These are phyloP conservation scores for Etia nguti DNA, from an alignment of 2,113 vertebrate genomes.

Conservation along the genomic window DNA sequence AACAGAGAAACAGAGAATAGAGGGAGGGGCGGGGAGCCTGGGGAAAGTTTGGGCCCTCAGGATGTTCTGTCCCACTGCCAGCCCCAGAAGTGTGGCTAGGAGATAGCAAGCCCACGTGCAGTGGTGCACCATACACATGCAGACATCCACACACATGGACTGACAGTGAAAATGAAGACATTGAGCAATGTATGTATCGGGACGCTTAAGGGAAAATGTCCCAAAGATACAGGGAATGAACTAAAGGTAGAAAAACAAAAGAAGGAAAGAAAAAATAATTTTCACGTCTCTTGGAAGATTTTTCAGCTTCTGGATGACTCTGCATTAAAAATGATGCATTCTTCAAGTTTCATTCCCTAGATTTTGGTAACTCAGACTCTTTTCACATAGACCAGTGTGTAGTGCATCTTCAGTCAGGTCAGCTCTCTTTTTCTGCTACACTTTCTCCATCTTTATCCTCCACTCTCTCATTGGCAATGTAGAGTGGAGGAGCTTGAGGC, in stretches of 20 bases:
- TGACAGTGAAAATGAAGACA: neutral
- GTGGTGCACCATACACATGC: constrained; percentile 27
- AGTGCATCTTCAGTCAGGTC: constrained; percentile 50
- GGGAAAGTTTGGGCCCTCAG: constrained; percentile 65
- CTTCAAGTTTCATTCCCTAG: neutral
- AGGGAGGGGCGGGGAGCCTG: constrained; percentile 32
- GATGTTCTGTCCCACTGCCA: constrained; percentile 68
- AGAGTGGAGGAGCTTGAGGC: constrained; percentile 61
- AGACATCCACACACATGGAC: constrained; percentile 19
- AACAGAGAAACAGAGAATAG: constrained; percentile 35
- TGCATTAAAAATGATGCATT: neutral
- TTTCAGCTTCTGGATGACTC: neutral
- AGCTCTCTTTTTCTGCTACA: constrained; percentile 34
- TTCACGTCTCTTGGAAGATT: neutral
- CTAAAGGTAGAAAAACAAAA: neutral
- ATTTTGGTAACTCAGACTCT: constrained; percentile 3
- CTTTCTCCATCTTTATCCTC: constrained; percentile 42
- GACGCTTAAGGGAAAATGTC: neutral
- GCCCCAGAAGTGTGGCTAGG: constrained; percentile 69
- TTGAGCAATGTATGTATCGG: constrained; percentile 15
- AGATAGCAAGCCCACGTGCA: constrained; percentile 67
- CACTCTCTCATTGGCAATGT: constrained; percentile 61
- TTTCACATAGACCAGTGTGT: constrained; percentile 5
- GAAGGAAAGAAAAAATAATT: neutral
- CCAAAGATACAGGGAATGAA: neutral